Base-by-base conservation (phyloP, 2,888 invertebrate genomes). In the Aplocera efformata region DNA sequence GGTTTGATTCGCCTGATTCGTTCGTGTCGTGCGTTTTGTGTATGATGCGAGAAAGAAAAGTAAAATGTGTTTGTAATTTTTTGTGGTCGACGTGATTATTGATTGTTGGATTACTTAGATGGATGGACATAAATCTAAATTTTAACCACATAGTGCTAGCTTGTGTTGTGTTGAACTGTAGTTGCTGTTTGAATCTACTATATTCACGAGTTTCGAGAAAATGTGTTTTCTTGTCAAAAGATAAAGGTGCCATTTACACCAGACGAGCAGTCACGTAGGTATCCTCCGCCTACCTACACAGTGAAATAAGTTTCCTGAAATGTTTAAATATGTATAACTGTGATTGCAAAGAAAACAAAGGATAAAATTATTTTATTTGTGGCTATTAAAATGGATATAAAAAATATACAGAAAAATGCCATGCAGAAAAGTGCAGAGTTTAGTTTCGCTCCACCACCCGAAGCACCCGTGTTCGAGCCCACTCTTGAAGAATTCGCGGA, bases 401-500 rank as follows among this genome's bases (percentile, higher is more conserved):
- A 86, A 58, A 79, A 81, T 67, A 86, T 88, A 42, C 84, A 85
- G 70, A 86, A 88, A 76, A 86, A 84, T 83, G 88, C 88, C 13
- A 86, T 88, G 86, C 86, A 86, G 28, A 83, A 78, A 70, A 83
- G 80, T 66, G 83, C 84, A 41, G 88, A 86, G 64, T 88, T 88
- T 58, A 82, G 84, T 66, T 89, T 89, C 64, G 80, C 81, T 57
- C 72, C 88, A 39, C 89, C 88, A 49, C 88, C 93, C 11, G 92
- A 93, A 68, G 93, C 93, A 48, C 93, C 93, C 17, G 91, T 92
- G 38, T 94, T 92, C 70, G 88, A 90, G 61, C 94, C 94, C 43
- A 92, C 92, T 23, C 84, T 79, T 42, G 93, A 93, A 76, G 94
- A 94, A 74, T 94, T 94, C 72, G 74, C 88, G 58, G 93, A 94